phyloP scores from a whole-genome alignment of 2,113 vertebrate species.

The Girardinichthys multiradiatus region DNA sequence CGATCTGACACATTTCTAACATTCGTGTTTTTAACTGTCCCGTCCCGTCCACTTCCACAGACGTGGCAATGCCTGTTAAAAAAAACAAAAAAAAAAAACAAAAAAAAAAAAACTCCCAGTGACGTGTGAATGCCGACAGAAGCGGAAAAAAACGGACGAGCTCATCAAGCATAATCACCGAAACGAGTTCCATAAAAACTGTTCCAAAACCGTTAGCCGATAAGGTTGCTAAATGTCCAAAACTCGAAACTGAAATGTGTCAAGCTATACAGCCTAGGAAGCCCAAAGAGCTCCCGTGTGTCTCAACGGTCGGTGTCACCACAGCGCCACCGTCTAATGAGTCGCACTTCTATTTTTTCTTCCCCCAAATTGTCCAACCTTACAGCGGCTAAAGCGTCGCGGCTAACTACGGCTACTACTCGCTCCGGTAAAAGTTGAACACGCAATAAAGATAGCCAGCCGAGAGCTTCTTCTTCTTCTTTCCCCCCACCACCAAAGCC shows the following conservation, averaged over 20 bases:
- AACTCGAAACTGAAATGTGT: constrained; percentile 37
- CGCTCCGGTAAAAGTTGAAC: constrained; percentile 79
- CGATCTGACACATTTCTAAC: constrained; percentile 33
- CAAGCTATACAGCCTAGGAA: constrained; percentile 23
- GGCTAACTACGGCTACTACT: constrained; percentile 74
- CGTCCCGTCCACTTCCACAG: constrained; percentile 64
- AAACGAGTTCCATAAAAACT: constrained; percentile 56
- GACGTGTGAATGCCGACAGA: constrained; percentile 52
- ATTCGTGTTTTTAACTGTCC: constrained; percentile 33
- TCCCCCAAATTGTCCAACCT: constrained; percentile 70
- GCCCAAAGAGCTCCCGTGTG: constrained; percentile 37
- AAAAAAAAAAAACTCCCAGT: constrained; percentile 27
- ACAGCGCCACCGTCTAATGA: constrained; percentile 77
- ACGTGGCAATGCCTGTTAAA: constrained; percentile 66
- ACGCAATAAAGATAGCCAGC: constrained; percentile 61
- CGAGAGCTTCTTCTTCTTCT: constrained; percentile 33
- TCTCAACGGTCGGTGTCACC: constrained; percentile 61
- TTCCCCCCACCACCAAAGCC: constrained; percentile 23
- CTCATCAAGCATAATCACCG: constrained; percentile 42
- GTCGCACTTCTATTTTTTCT: constrained; percentile 75
- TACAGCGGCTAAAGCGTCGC: constrained; percentile 74
- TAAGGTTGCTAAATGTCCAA: constrained; percentile 58
- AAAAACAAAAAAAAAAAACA: constrained; percentile 28
- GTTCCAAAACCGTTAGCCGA: constrained; percentile 53
- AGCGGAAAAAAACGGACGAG: constrained; percentile 27